A percentile compares a stretch with the other conserved stretches of the same genome.
These are phyloP conservation scores for Pissodes strobi DNA, from an alignment of 1,140 invertebrate genomes.

Conservation along the genomic window DNA sequence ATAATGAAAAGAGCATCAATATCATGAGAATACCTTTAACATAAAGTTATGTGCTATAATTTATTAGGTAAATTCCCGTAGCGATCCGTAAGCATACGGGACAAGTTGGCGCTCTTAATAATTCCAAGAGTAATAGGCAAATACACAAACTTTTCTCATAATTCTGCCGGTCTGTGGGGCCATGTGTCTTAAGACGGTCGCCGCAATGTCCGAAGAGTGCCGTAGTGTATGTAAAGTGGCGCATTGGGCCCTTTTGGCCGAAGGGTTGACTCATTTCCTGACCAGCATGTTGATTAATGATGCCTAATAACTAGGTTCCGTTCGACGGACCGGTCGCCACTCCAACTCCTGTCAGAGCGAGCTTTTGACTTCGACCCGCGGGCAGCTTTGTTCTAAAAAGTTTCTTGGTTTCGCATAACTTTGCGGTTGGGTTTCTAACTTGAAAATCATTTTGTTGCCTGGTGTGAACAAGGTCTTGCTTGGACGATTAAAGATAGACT, in stretches of 20 bases:
- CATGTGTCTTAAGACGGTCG: constrained; percentile 23
- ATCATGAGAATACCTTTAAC: no score
- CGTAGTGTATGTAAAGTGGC: constrained; percentile 51
- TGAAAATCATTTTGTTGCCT: constrained; percentile 13
- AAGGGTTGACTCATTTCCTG: constrained; percentile 57
- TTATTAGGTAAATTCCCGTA: no score
- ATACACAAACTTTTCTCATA: constrained; percentile 25
- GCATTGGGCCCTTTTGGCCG: constrained; percentile 49
- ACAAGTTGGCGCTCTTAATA: no score
- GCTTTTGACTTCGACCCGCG: constrained; percentile 29
- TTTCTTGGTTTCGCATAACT: constrained; percentile 27
- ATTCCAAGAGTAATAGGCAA: no score
- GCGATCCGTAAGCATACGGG: no score
- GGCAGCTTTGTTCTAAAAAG: constrained; percentile 24
- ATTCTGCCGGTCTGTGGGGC: not conserved
- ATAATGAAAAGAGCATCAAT: no score
- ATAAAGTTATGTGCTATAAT: no score
- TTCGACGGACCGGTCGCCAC: constrained; percentile 26
- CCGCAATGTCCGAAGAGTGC: constrained; percentile 44
- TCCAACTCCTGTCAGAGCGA: constrained; percentile 23
- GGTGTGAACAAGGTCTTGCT: not conserved
- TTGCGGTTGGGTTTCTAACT: constrained; percentile 14
- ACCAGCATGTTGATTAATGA: constrained; percentile 56
- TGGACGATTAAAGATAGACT: no score
- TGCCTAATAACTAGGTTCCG: constrained; percentile 54